Evolutionary conservation across 2,797 vertebrate genomes (phyloP).

Genomic region (Tenualosa thibaudeaui): DNA sequence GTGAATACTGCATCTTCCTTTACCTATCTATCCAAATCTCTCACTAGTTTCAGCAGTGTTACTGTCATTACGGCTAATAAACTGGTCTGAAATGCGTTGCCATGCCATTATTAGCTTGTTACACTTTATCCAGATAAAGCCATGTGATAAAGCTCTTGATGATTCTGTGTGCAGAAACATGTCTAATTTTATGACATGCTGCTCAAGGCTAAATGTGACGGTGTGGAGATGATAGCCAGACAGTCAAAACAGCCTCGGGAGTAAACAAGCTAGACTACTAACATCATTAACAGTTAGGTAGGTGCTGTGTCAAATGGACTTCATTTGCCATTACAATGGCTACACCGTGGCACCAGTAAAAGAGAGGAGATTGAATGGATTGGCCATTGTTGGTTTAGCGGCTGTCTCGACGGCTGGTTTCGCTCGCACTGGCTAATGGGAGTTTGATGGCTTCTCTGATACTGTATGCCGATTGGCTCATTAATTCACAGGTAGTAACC

Average conservation of each 20-base stretch:
- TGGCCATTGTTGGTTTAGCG: conserved; percentile 7
- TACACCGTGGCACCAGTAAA: not conserved
- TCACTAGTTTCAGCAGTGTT: not conserved
- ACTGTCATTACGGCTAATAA: not conserved
- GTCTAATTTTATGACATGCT: not conserved
- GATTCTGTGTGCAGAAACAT: not conserved
- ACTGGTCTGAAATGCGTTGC: not conserved
- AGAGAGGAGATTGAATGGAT: not conserved
- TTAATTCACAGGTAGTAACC: conserved; percentile 34
- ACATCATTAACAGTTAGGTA: not conserved
- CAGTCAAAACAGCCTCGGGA: not conserved
- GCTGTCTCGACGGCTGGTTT: not conserved
- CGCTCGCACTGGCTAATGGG: not conserved
- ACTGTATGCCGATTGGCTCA: conserved; percentile 34
- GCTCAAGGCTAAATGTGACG: not conserved
- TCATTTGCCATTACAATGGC: not conserved
- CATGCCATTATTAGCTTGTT: not conserved
- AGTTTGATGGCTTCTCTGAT: conserved; percentile 13
- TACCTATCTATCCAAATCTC: not conserved
- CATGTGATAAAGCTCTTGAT: not conserved
- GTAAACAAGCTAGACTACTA: not conserved
- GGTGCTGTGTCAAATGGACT: not conserved
- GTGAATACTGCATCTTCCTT: not conserved
- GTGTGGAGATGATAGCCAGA: not conserved
- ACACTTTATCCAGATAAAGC: not conserved